phyloP scores from a whole-genome alignment of 2,113 vertebrate species.

The Salvelinus sp. region DNA sequence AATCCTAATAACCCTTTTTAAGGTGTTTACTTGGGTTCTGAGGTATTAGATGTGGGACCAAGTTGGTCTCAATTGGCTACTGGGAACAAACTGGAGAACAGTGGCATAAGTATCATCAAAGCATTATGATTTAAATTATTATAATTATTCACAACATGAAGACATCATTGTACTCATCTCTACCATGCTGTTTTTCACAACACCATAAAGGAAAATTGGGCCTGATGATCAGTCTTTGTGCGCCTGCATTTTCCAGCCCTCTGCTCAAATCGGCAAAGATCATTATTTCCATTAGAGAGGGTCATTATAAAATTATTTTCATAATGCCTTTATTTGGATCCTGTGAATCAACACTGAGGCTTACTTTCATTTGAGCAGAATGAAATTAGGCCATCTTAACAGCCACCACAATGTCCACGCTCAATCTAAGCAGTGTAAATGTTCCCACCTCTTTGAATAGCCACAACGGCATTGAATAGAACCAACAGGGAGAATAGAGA shows the following conservation, averaged over 20 bases:
- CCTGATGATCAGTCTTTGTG: conserved; percentile 44
- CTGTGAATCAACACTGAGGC: conserved; percentile 28
- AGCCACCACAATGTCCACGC: conserved; percentile 21
- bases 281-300: conserved; percentile 44
- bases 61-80: conserved; percentile 6
- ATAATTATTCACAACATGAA: conserved; percentile 26
- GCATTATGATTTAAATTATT: conserved; percentile 38
- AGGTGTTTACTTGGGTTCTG: conserved; percentile 26
- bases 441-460: not conserved
- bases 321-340: conserved; percentile 24
- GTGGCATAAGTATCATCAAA: conserved; percentile 22
- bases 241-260: conserved; percentile 18
- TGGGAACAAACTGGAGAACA: conserved; percentile 12
- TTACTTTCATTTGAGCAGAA: conserved; percentile 7
- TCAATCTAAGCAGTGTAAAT: not conserved
- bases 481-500: not conserved
- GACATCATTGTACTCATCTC: conserved; percentile 16
- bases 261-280: conserved; percentile 34
- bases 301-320: conserved; percentile 44
- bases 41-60: conserved; percentile 27
- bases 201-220: conserved; percentile 48
- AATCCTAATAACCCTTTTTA: conserved; percentile 26
- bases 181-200: conserved; percentile 36
- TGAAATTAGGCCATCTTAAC: conserved; percentile 22
- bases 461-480: not conserved